Conservation (phyloP, 2,888 invertebrate species). For the Leptinotarsa juncta region DNA sequence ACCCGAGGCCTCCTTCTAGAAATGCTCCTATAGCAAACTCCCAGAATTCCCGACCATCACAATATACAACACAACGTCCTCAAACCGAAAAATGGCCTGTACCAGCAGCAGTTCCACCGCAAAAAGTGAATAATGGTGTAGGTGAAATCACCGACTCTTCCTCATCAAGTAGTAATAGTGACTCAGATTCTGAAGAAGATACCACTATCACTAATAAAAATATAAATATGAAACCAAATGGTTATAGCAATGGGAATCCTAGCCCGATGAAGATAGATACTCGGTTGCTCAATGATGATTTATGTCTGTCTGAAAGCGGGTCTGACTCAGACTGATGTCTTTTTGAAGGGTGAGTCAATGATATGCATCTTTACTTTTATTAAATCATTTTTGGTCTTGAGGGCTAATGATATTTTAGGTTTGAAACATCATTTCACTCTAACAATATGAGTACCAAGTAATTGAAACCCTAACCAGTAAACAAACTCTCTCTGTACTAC, state of each 20-base stretch:
- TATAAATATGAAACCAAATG: conserved; percentile 56
- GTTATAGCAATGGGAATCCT: conserved; percentile 64
- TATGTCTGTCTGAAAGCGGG: conserved; percentile 88
- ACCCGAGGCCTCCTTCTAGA: conserved; percentile 50
- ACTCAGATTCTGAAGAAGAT: conserved; percentile 61
- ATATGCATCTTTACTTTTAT: not conserved
- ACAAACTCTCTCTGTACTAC: too few species aligned
- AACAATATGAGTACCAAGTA: too few species aligned
- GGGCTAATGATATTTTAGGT: too few species aligned
- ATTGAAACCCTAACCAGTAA: not conserved
- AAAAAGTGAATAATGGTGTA: conserved; percentile 54
- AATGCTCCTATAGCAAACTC: conserved; percentile 30
- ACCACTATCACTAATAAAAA: conserved; percentile 36
- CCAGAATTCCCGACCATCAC: conserved; percentile 31
- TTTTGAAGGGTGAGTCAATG: conserved; percentile 20
- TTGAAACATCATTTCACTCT: too few species aligned
- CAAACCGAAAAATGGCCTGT: conserved; percentile 52
- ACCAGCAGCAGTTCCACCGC: conserved; percentile 34
- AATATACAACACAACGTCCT: conserved; percentile 29
- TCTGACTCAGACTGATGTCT: conserved; percentile 70
- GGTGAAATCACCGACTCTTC: conserved; percentile 63
- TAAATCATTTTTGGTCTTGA: not conserved
- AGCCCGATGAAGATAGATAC: conserved; percentile 62
- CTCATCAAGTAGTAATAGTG: conserved; percentile 62
- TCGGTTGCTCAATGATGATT: conserved; percentile 83